Evolutionary conservation across 2,888 invertebrate genomes (phyloP).

Genomic region (Scaptomyza flava): DNA sequence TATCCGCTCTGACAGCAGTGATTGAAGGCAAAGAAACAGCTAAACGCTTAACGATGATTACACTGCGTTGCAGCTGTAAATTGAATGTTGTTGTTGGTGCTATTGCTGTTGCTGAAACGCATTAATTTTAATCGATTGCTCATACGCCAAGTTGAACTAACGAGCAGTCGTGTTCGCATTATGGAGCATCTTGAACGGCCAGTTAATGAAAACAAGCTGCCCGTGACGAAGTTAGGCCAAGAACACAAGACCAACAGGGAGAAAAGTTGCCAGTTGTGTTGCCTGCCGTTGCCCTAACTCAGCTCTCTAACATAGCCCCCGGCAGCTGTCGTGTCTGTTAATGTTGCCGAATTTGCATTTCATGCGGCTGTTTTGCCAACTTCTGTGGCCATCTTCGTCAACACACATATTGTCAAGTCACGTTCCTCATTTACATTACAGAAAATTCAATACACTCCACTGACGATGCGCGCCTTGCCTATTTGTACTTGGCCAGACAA

Average conservation of each 20-base stretch:
- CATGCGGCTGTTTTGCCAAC: constrained; percentile 61
- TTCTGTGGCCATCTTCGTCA: constrained; percentile 29
- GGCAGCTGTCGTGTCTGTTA: constrained; percentile 60
- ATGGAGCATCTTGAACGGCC: constrained; percentile 57
- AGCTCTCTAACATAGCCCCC: neutral
- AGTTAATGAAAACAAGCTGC: constrained; percentile 80
- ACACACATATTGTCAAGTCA: constrained; percentile 72
- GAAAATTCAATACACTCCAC: constrained; percentile 72
- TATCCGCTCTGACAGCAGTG: constrained; percentile 42
- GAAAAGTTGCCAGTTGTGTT: constrained; percentile 36
- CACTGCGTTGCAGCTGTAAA: constrained; percentile 65
- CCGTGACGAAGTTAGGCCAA: constrained; percentile 62
- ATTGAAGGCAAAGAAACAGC: constrained; percentile 47
- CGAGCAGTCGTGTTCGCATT: constrained; percentile 59
- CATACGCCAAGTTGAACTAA: constrained; percentile 69
- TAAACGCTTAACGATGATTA: constrained; percentile 73
- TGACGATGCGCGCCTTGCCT: constrained; percentile 21
- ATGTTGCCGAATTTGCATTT: constrained; percentile 76
- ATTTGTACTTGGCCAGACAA: constrained; percentile 18
- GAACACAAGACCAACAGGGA: constrained; percentile 9
- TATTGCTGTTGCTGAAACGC: constrained; percentile 27
- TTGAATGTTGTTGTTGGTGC: constrained; percentile 46
- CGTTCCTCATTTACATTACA: constrained; percentile 74
- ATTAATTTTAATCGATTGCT: constrained; percentile 77
- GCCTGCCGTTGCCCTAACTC: neutral